phyloP scores from a whole-genome alignment of 92 coral and sea anemone genomes.

The Epizoanthus ramosus region DNA sequence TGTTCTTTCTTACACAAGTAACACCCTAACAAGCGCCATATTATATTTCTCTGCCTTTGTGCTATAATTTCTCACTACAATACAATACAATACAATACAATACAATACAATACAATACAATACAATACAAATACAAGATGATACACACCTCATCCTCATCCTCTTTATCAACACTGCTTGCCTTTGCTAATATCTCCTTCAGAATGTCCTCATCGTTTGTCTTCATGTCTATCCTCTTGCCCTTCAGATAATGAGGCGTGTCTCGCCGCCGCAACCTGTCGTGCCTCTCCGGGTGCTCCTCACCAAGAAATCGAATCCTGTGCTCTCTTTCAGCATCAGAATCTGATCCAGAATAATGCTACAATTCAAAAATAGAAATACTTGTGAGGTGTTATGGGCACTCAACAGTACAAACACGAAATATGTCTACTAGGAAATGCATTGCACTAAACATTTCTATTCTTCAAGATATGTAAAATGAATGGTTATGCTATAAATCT shows the following conservation, averaged over 20 bases:
- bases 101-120: too few relatives aligned
- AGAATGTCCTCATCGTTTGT: constrained; percentile 84
- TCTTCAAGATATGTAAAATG: too few relatives aligned
- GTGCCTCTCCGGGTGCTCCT: constrained; percentile 87
- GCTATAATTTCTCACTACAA: too few relatives aligned
- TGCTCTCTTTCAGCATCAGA: constrained; percentile 75
- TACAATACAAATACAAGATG: too few relatives aligned
- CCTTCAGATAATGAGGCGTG: constrained; percentile 95
- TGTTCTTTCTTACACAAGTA: too few relatives aligned
- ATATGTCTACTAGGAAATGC: neutral
- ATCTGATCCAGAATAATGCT: constrained; percentile 40
- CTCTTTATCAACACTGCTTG: constrained; percentile 53
- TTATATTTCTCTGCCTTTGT: too few relatives aligned
- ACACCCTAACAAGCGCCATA: too few relatives aligned
- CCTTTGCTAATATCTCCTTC: constrained; percentile 93
- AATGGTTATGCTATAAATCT: too few relatives aligned
- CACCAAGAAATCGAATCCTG: constrained; percentile 87
- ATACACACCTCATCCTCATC: constrained; percentile 38
- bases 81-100: too few relatives aligned
- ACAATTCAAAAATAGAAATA: neutral
- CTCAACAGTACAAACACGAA: neutral
- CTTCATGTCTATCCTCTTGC: constrained; percentile 82
- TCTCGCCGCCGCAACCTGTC: constrained; percentile 83
- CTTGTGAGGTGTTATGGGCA: neutral
- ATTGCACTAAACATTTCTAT: too few relatives aligned